phyloP scores from a whole-genome alignment of 2,888 invertebrate species.

The Syrphus vitripennis region DNA sequence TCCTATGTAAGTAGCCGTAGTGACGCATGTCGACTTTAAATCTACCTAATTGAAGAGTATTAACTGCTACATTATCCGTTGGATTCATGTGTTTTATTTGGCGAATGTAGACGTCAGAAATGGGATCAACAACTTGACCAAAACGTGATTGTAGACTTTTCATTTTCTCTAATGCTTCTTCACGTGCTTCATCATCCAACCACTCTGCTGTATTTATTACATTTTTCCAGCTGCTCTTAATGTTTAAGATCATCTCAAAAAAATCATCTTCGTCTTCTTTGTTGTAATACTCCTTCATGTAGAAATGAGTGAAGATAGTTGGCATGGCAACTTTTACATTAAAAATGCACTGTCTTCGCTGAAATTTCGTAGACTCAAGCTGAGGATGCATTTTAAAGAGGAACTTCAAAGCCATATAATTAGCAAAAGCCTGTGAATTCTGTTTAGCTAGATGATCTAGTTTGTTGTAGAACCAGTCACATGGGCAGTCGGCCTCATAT shows the following conservation, averaged over 20 bases:
- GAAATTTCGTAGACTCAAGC: conserved; percentile 72
- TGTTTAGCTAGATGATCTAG: conserved; percentile 74
- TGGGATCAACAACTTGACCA: conserved; percentile 73
- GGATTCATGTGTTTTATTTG: conserved; percentile 73
- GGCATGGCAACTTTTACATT: conserved; percentile 29
- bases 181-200: conserved; percentile 75
- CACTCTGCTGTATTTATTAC: conserved; percentile 75
- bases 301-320: not conserved
- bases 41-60: conserved; percentile 73
- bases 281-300: conserved; percentile 74
- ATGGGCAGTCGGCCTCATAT: conserved; percentile 58
- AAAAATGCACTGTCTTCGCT: conserved; percentile 57
- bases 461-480: conserved; percentile 74
- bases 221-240: conserved; percentile 73
- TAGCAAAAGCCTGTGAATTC: conserved; percentile 76
- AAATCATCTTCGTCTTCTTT: conserved; percentile 73
- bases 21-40: conserved; percentile 73
- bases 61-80: conserved; percentile 72
- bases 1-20: conserved; percentile 72
- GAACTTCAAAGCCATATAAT: conserved; percentile 78
- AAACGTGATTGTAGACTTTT: conserved; percentile 73
- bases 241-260: conserved; percentile 72
- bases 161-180: conserved; percentile 76
- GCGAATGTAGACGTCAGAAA: conserved; percentile 73
- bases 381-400: conserved; percentile 76